Evolutionary conservation across 2,888 invertebrate species (phyloP), one percentile per base, ranked within the genome.

Genomic region (Druceiella hillmani): DNA sequence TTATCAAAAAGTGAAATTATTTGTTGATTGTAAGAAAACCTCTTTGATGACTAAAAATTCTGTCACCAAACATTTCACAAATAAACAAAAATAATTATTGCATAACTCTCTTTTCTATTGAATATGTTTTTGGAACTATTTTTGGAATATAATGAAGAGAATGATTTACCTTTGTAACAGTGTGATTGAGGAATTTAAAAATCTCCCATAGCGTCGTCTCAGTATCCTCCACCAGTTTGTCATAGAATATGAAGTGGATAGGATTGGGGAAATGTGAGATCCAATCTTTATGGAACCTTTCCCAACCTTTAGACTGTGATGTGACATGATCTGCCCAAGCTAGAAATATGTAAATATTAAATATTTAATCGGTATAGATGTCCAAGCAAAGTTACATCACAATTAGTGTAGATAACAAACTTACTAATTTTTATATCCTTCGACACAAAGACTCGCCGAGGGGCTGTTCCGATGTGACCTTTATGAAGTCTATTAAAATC

Each of bases 401-500:
- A n/a, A 13, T 36, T 16, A 36, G 13, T 31, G 4, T 13, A 29
- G 4, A 5, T 14, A 13, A 13, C 15, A 14, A 5, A 15, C 29
- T 44, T 51, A 62, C 65, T 64, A 40, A 61, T 67, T 70, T 75
- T 59, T 74, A 78, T 61, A 66, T 76, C 52, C 71, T 79, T 57
- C 29, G 17, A 58, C 36, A 54, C 58, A 39, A 68, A 69, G 1
- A 67, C 70, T 1, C 66, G 62, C 44, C 59, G 65, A 1, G 85
- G 80, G 1, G 86, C 87, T 46, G 84, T 84, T 1, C 87, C 87
- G 40, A 87, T 78, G 54, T 87, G 87, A 0, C 87, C 87, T 30
- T 84, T 87, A 49, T 83, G 83, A 42, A 84, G 78, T 43, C 87
- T 70, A 61, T 88, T 87, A 57, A 87, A 87, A 57, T 87, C 87